These are phyloP conservation scores for Mythimna ferrago DNA, from an alignment of 2,888 invertebrate genomes.

Conservation along the genomic window DNA sequence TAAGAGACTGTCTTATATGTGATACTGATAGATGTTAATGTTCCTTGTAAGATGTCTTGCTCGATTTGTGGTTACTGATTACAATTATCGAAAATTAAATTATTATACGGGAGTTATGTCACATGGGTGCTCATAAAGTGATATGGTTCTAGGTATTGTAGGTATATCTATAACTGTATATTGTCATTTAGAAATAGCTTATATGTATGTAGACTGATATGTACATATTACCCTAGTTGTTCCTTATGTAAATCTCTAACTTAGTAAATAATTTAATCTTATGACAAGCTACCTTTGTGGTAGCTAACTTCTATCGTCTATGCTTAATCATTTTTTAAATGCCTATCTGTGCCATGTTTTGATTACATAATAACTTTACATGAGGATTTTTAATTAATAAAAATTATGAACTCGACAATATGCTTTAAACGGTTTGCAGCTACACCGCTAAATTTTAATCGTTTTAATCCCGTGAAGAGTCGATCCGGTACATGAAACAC, in stretches of 20 bases:
- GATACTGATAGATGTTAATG: constrained; percentile 80
- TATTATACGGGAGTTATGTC: constrained; percentile 57
- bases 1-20: constrained; percentile 83
- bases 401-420: constrained; percentile 29
- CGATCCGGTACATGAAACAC: too few species aligned
- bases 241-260: constrained; percentile 53
- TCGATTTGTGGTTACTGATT: constrained; percentile 58
- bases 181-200: constrained; percentile 55
- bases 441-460: too few species aligned
- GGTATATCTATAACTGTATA: constrained; percentile 46
- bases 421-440: constrained; percentile 45
- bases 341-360: constrained; percentile 54
- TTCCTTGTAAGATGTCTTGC: constrained; percentile 69
- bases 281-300: constrained; percentile 50
- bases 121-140: constrained; percentile 63
- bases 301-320: constrained; percentile 31
- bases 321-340: constrained; percentile 38
- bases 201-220: constrained; percentile 62
- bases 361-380: constrained; percentile 26
- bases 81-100: constrained; percentile 59
- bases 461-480: too few species aligned
- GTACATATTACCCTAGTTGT: constrained; percentile 58
- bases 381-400: constrained; percentile 16
- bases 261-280: constrained; percentile 42
- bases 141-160: constrained; percentile 57